Evolutionary conservation across 2,113 vertebrate genomes (phyloP).

Genomic region (Camarhynchus parvulus): DNA sequence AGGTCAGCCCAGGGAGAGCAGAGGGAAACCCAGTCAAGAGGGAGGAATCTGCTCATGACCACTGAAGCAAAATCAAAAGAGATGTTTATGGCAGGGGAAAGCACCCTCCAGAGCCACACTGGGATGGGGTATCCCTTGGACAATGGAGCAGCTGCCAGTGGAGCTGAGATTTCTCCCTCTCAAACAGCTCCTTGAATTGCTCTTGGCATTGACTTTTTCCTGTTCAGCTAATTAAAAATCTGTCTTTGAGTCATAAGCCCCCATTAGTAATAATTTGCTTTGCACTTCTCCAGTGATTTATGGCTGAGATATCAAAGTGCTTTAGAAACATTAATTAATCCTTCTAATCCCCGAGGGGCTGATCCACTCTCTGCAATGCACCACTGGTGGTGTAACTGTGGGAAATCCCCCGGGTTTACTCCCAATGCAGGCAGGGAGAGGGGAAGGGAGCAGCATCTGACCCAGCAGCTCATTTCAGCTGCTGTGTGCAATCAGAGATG

Average conservation of each 20-base stretch:
- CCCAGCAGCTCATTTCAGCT: not conserved
- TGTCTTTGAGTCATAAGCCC: constrained; percentile 67
- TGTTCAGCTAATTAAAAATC: constrained; percentile 68
- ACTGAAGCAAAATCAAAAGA: not conserved
- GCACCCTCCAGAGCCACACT: not conserved
- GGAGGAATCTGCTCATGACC: not conserved
- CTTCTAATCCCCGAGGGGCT: constrained; percentile 53
- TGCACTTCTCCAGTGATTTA: constrained; percentile 66
- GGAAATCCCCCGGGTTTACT: constrained; percentile 35
- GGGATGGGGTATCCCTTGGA: not conserved
- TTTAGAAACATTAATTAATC: constrained; percentile 69
- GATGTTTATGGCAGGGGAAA: not conserved
- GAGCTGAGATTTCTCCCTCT: not conserved
- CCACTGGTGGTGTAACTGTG: constrained; percentile 29
- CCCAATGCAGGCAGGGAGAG: not conserved
- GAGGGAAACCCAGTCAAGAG: not conserved
- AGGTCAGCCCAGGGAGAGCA: not conserved
- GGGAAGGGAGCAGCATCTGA: not conserved
- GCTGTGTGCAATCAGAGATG: not conserved
- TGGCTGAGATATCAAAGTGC: constrained; percentile 64
- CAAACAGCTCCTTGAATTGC: constrained; percentile 55
- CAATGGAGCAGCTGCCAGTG: not conserved
- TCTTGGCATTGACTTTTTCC: constrained; percentile 62
- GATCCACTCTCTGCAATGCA: constrained; percentile 39
- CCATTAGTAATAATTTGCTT: constrained; percentile 70